These are phyloP conservation scores for Siphamia tubifer DNA, from an alignment of 2,113 vertebrate species.

Conservation along the genomic window DNA sequence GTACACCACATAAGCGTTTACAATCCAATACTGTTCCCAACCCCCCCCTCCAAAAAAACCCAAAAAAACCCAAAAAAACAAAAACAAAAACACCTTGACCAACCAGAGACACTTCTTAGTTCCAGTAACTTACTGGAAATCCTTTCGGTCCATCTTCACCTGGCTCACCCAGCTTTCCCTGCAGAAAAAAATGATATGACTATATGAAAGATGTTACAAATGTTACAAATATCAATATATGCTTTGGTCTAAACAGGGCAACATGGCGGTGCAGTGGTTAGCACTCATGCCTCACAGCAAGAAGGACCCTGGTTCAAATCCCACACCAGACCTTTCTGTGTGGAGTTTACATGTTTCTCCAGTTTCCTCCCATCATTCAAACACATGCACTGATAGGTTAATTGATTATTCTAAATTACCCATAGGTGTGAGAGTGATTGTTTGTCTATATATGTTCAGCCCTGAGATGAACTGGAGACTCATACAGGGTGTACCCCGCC, in stretches of 20 bases:
- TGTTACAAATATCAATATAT: slow-evolving; percentile 1
- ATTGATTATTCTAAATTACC: no score
- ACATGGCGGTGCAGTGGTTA: no score
- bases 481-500: no score
- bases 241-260: not conserved
- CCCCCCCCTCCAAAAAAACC: slow-evolving; percentile 12
- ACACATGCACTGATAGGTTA: no score
- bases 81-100: slow-evolving; percentile 25
- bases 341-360: no score
- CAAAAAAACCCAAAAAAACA: slow-evolving; percentile 13
- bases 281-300: no score
- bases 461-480: no score
- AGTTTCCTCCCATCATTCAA: no score
- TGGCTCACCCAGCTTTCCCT: slow-evolving; percentile 89
- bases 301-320: no score
- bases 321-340: no score
- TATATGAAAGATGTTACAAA: not conserved
- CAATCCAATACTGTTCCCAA: slow-evolving; percentile 3
- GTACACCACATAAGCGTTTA: not conserved
- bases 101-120: slow-evolving; percentile 33
- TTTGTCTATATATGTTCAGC: no score
- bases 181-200: slow-evolving; percentile 24
- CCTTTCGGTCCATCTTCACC: slow-evolving; percentile 85
- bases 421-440: no score
- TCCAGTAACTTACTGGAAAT: slow-evolving; percentile 86